Evolutionary conservation across 2,113 vertebrate species (phyloP).

Genomic region (Prunella himalayana): DNA sequence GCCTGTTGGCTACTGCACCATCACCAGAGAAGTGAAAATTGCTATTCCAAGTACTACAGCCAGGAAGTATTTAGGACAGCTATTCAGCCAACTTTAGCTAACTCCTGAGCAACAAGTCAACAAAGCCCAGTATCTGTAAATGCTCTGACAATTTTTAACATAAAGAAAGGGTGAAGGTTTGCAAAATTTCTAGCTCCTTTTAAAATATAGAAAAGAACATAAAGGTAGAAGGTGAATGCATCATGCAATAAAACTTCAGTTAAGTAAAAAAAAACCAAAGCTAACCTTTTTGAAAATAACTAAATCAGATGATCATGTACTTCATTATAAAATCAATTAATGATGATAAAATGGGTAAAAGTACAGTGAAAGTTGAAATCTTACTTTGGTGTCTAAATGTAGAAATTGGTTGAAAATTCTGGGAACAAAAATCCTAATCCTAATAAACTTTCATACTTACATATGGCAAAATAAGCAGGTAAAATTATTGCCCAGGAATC

Average conservation of each 20-base stretch:
- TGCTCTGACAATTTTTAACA: background rate
- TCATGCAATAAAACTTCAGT: background rate
- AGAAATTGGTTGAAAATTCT: background rate
- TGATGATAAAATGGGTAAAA: background rate
- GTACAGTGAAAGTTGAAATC: background rate
- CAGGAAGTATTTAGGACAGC: constrained; percentile 38
- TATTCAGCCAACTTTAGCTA: constrained; percentile 30
- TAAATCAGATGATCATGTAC: background rate
- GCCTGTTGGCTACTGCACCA: background rate
- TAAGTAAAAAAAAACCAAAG: background rate
- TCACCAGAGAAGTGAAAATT: background rate
- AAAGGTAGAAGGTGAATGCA: background rate
- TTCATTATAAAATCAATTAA: background rate
- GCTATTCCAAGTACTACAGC: background rate
- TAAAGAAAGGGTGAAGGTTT: background rate
- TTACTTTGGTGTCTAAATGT: background rate
- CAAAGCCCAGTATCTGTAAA: background rate
- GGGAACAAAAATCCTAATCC: background rate
- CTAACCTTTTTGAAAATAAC: background rate
- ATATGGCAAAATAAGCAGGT: background rate
- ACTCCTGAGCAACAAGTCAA: constrained; percentile 31
- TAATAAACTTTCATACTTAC: background rate
- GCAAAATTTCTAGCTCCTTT: background rate
- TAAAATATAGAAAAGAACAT: background rate
- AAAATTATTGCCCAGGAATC: background rate